These are phyloP conservation scores for Blastomussa wellsi DNA, from an alignment of 92 coral and sea anemone species.

Conservation along the genomic window DNA sequence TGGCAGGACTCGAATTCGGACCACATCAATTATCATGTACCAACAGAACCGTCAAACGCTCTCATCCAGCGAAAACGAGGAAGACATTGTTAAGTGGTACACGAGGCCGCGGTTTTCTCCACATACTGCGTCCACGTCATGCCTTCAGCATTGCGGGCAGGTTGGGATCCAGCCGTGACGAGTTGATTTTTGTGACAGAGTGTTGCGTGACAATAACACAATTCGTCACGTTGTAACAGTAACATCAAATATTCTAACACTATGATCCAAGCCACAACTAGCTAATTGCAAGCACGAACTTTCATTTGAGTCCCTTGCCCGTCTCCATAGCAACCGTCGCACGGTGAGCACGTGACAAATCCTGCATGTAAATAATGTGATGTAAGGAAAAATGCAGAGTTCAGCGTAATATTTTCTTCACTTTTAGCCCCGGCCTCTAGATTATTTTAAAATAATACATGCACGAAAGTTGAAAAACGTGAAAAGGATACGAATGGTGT, in stretches of 20 bases:
- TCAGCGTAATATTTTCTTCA: background rate
- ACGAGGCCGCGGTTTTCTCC: background rate
- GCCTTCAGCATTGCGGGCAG: background rate
- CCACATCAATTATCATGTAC: too few species aligned
- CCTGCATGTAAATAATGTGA: conserved; percentile 42
- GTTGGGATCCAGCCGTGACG: background rate
- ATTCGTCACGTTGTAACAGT: conserved; percentile 15
- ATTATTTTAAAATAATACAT: too few species aligned
- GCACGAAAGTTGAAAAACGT: too few species aligned
- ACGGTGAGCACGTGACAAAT: conserved; percentile 82
- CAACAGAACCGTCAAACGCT: background rate
- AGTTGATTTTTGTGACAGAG: too few species aligned
- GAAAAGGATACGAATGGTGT: conserved; percentile 75
- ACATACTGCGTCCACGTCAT: background rate
- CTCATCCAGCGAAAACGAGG: background rate
- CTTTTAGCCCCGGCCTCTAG: background rate
- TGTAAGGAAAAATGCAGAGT: conserved; percentile 39
- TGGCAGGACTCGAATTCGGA: too few species aligned
- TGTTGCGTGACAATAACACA: conserved; percentile 7
- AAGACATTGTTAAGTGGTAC: background rate
- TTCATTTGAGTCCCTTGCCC: conserved; percentile 8
- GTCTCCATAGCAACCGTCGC: conserved; percentile 89
- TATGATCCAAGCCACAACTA: conserved; percentile 84
- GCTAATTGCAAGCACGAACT: conserved; percentile 63
- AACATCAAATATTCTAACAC: conserved; percentile 70